Conservation (phyloP, 2,888 invertebrate genomes). For the Diachrysia chrysitis region DNA sequence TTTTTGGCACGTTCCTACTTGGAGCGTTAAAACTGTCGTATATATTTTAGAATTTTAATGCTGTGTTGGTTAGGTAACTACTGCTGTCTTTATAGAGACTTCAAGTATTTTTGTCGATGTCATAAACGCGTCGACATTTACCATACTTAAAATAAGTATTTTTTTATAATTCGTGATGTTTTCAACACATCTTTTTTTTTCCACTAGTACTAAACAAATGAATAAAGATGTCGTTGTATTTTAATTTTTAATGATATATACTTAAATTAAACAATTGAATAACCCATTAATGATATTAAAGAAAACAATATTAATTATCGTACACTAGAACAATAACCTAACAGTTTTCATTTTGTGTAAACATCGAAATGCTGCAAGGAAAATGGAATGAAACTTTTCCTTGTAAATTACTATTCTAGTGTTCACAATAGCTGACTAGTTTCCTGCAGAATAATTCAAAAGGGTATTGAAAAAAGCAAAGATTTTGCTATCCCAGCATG, state of each 20-base stretch:
- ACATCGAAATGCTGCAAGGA: background rate
- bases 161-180: background rate
- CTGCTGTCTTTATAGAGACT: background rate
- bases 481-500: background rate
- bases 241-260: too few relatives aligned
- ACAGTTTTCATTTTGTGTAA: background rate
- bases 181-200: background rate
- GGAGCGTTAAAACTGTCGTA: background rate
- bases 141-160: too few relatives aligned
- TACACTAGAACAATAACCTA: too few relatives aligned
- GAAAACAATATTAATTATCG: too few relatives aligned
- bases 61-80: background rate
- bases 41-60: conserved; percentile 6
- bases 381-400: background rate
- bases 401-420: background rate
- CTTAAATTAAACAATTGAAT: too few relatives aligned
- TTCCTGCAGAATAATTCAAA: background rate
- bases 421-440: conserved; percentile 4
- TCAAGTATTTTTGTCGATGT: background rate
- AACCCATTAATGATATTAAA: too few relatives aligned
- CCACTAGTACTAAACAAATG: too few relatives aligned
- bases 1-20: conserved; percentile 2
- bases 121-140: background rate
- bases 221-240: too few relatives aligned
- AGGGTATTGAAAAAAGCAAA: background rate